Evolutionary conservation across 2,113 vertebrate species (phyloP).

Genomic region (Lethenteron reissneri): DNA sequence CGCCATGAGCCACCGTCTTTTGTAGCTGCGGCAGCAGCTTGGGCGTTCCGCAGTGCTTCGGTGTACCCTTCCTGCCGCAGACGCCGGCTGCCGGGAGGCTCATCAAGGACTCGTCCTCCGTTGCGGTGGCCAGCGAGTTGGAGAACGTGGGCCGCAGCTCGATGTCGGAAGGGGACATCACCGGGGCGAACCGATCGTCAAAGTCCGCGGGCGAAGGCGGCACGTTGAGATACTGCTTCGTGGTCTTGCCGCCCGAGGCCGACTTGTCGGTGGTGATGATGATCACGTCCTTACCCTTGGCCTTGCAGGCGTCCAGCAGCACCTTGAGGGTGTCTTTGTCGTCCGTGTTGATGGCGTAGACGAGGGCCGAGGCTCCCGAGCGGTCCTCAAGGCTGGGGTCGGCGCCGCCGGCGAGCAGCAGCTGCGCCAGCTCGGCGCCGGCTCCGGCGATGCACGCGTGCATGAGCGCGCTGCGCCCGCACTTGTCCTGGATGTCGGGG

Average conservation of each 20-base stretch:
- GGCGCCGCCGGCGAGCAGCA: constrained; percentile 40
- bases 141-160: constrained; percentile 23
- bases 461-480: constrained; percentile 60
- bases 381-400: constrained; percentile 68
- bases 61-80: constrained; percentile 9
- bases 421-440: constrained; percentile 38
- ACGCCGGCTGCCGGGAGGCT: constrained; percentile 19
- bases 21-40: constrained; percentile 24
- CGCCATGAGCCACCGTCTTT: constrained; percentile 30
- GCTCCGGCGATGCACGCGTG: constrained; percentile 49
- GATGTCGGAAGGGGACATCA: constrained; percentile 25
- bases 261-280: constrained; percentile 56
- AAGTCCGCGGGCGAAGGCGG: constrained; percentile 30
- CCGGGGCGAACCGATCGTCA: constrained; percentile 18
- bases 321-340: constrained; percentile 42
- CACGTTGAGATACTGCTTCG: constrained; percentile 49
- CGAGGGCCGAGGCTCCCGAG: constrained; percentile 37
- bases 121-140: constrained; percentile 15
- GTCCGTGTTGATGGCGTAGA: constrained; percentile 49
- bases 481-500: constrained; percentile 76
- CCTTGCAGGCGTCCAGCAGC: constrained; percentile 50
- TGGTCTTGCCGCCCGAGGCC: constrained; percentile 34
- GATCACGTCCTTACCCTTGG: constrained; percentile 62
- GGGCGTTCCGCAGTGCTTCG: constrained; percentile 22
- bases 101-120: constrained; percentile 21